phyloP scores from a whole-genome alignment of 2,797 vertebrate genomes.

The Petrocephalus sullivani region DNA sequence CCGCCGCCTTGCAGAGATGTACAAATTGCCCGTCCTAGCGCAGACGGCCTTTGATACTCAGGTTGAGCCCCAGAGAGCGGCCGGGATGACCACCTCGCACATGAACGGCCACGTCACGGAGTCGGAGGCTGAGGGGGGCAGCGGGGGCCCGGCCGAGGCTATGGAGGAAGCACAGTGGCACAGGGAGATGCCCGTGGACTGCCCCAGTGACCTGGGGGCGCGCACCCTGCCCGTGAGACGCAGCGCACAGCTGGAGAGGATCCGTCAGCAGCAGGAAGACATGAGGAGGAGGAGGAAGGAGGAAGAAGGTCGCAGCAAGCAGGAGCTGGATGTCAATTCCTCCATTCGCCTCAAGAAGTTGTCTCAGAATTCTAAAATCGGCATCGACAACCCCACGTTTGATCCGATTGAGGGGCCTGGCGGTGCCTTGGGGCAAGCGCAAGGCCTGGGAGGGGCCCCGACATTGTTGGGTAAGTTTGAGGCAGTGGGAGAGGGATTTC shows the following conservation, averaged over 20 bases:
- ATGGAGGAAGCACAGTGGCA: slow-evolving; percentile 71
- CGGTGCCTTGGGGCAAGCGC: slow-evolving; percentile 65
- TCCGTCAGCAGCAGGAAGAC: slow-evolving; percentile 95
- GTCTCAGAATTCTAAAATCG: slow-evolving; percentile 90
- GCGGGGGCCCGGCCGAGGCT: slow-evolving; percentile 51
- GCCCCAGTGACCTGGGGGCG: slow-evolving; percentile 85
- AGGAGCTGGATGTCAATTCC: slow-evolving; percentile 88
- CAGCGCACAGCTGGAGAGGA: slow-evolving; percentile 87
- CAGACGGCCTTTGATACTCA: background rate
- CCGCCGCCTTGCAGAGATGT: background rate
- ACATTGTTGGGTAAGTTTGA: slow-evolving; percentile 69
- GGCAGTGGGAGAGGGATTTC: background rate
- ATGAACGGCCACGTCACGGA: slow-evolving; percentile 88
- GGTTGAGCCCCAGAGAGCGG: background rate
- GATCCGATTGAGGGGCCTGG: slow-evolving; percentile 84
- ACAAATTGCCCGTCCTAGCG: slow-evolving; percentile 7
- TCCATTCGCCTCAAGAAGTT: slow-evolving; percentile 92
- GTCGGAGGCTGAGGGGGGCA: slow-evolving; percentile 70
- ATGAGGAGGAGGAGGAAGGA: slow-evolving; percentile 76
- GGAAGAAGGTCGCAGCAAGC: slow-evolving; percentile 85
- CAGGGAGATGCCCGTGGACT: slow-evolving; percentile 95
- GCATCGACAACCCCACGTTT: slow-evolving; percentile 98
- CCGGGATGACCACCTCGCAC: slow-evolving; percentile 81
- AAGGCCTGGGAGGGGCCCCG: slow-evolving; percentile 51
- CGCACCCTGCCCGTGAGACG: slow-evolving; percentile 81